phyloP scores from a whole-genome alignment of 2,797 vertebrate genomes.

The Acipenser oxyrinchus region DNA sequence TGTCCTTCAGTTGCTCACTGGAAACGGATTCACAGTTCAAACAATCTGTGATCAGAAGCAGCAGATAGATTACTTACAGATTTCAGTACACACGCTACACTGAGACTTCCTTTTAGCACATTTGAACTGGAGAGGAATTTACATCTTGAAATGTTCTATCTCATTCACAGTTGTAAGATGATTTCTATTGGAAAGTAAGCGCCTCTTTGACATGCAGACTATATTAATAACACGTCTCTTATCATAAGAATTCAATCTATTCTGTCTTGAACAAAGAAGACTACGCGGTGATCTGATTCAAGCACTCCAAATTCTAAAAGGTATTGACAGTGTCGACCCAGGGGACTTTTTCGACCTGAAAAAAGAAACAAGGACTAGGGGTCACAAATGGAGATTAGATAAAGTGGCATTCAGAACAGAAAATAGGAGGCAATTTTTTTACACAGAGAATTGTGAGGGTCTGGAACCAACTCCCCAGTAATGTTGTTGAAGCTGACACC shows the following conservation, averaged over 20 bases:
- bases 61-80: not conserved
- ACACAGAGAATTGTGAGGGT: too few species aligned
- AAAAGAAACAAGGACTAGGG: too few species aligned
- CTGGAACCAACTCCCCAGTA: too few species aligned
- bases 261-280: too few species aligned
- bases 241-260: not conserved
- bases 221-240: constrained; percentile 11
- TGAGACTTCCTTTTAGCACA: not conserved
- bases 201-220: constrained; percentile 17
- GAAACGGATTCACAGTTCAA: not conserved
- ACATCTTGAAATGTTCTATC: not conserved
- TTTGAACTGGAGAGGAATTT: constrained; percentile 1
- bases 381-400: too few species aligned
- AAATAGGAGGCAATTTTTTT: too few species aligned
- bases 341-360: too few species aligned
- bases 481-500: too few species aligned
- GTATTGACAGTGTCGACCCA: too few species aligned
- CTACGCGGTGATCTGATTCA: too few species aligned
- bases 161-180: not conserved
- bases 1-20: not conserved
- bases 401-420: too few species aligned
- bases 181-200: constrained; percentile 3
- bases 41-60: not conserved
- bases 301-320: too few species aligned
- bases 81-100: not conserved